Evolutionary conservation across 2,888 invertebrate species (phyloP).

Genomic region (Cryptophagus acutangulus): DNA sequence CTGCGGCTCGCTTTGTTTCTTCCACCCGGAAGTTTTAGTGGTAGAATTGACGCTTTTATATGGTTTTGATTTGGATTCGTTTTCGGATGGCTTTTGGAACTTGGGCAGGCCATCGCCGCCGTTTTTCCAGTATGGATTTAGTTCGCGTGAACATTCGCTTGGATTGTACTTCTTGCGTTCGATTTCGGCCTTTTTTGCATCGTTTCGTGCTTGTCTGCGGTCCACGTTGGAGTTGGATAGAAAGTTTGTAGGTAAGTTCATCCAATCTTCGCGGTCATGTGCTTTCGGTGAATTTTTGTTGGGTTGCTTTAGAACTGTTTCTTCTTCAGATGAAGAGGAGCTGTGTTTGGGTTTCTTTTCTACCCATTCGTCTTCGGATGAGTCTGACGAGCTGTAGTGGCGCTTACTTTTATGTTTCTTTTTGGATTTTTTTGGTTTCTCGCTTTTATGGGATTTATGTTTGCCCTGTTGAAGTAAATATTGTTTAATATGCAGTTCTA

Average conservation of each 20-base stretch:
- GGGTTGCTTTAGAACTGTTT: conserved; percentile 16
- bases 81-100: conserved; percentile 49
- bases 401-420: conserved; percentile 44
- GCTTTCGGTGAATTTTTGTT: conserved; percentile 8
- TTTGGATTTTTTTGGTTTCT: conserved; percentile 40
- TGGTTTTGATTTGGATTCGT: conserved; percentile 33
- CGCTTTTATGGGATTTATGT: conserved; percentile 26
- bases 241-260: conserved; percentile 58
- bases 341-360: conserved; percentile 45
- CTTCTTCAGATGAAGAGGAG: conserved; percentile 8
- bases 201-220: conserved; percentile 47
- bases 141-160: conserved; percentile 66
- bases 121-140: conserved; percentile 91
- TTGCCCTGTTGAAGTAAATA: too few species aligned
- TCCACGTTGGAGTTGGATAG: conserved; percentile 46
- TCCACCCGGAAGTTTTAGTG: conserved; percentile 19
- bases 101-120: conserved; percentile 80
- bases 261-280: conserved; percentile 67
- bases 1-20: conserved; percentile 15
- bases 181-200: conserved; percentile 52
- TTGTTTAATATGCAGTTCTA: too few species aligned
- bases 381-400: conserved; percentile 25
- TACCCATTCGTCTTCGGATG: conserved; percentile 57
- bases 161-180: conserved; percentile 62
- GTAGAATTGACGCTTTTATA: background rate